phyloP scores from a whole-genome alignment of 2,888 invertebrate genomes.

The Trichopoda pennipes region DNA sequence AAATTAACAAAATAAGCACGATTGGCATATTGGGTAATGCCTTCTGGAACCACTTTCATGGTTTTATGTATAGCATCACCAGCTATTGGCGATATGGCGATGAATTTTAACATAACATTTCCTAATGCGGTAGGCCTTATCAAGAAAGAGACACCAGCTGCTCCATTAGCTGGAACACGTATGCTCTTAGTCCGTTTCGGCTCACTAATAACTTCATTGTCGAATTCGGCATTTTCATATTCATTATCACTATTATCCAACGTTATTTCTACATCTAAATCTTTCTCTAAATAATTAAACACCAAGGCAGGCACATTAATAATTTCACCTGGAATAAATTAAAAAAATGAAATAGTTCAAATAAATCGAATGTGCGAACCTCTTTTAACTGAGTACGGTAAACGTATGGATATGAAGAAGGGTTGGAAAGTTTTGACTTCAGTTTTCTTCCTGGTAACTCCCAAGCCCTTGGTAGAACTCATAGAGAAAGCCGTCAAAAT shows the following conservation, averaged over 20 bases:
- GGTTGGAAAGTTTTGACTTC: constrained; percentile 89
- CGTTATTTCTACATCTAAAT: constrained; percentile 89
- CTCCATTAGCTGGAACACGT: constrained; percentile 86
- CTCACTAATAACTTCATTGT: constrained; percentile 93
- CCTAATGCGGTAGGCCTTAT: constrained; percentile 89
- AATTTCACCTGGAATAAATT: constrained; percentile 85
- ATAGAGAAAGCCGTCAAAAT: constrained; percentile 90
- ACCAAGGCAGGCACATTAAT: constrained; percentile 92
- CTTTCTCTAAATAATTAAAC: constrained; percentile 91
- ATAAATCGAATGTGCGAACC: constrained; percentile 77
- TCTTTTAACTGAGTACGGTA: constrained; percentile 93
- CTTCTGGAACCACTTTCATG: constrained; percentile 90
- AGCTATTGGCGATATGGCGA: constrained; percentile 87
- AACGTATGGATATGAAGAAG: constrained; percentile 91
- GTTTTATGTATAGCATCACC: constrained; percentile 90
- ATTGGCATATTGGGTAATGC: constrained; percentile 87
- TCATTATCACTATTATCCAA: constrained; percentile 89
- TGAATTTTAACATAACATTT: constrained; percentile 87
- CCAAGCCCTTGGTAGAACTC: constrained; percentile 87
- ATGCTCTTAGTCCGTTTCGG: constrained; percentile 87
- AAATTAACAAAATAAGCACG: constrained; percentile 88
- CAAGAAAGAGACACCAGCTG: constrained; percentile 90
- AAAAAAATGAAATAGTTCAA: background rate
- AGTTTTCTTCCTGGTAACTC: constrained; percentile 85
- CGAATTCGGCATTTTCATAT: constrained; percentile 92